phyloP scores from a whole-genome alignment of 2,797 vertebrate genomes.

The Acomys russatus region DNA sequence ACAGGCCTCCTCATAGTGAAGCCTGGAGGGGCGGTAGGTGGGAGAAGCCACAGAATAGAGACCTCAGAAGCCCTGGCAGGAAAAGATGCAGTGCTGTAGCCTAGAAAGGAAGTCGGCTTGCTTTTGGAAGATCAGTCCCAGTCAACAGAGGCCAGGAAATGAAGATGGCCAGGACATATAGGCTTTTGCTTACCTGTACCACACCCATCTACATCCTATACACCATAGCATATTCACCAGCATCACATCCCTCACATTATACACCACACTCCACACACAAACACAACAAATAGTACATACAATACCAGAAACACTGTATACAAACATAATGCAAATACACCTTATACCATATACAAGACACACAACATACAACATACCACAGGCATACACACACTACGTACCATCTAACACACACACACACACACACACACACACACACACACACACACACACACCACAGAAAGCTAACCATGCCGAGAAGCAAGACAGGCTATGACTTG shows the following conservation, averaged over 20 bases:
- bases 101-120: background rate
- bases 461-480: background rate
- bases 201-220: rapidly evolving
- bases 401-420: background rate
- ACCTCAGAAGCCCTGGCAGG: background rate
- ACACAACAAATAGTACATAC: no score
- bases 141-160: background rate
- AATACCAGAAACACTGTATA: background rate
- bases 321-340: background rate
- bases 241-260: background rate
- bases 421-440: background rate
- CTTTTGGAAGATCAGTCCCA: background rate
- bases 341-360: background rate
- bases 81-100: background rate
- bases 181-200: background rate
- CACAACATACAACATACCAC: background rate
- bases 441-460: background rate
- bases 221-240: no score
- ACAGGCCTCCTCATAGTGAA: background rate
- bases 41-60: background rate
- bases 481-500: background rate
- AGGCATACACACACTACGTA: background rate
- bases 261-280: background rate
- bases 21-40: background rate
- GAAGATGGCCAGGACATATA: background rate